Percentiles rank a stretch among this genome's conserved stretches.
Evolutionary conservation across 2,888 invertebrate genomes (phyloP).

Genomic region (Antheraea yamamai): DNA sequence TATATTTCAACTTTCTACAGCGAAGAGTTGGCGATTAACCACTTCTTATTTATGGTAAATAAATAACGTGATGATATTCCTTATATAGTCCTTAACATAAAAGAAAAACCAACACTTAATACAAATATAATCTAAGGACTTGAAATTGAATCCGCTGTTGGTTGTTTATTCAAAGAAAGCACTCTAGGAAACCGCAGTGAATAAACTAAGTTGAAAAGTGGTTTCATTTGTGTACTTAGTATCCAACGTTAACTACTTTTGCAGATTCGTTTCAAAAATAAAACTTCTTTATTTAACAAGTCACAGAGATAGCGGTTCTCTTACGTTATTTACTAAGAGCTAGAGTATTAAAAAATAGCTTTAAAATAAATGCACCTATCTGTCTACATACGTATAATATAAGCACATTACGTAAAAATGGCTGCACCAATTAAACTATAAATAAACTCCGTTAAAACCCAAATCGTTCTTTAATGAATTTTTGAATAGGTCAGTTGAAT

Average conservation of each 20-base stretch:
- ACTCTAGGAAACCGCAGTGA: neutral
- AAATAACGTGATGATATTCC: no score
- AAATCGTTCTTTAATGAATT: neutral
- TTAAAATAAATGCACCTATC: neutral
- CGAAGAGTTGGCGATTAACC: neutral
- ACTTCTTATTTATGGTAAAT: neutral
- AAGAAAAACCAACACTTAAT: neutral
- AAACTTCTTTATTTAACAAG: neutral
- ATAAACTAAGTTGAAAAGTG: neutral
- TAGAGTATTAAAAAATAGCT: neutral
- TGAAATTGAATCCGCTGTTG: neutral
- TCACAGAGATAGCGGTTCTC: neutral
- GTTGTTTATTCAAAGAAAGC: neutral
- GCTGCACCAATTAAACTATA: neutral
- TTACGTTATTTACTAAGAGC: neutral
- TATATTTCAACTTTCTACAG: neutral
- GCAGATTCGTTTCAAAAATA: neutral
- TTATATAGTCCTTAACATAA: no score
- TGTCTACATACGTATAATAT: neutral
- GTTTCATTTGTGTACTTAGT: neutral
- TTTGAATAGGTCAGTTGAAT: neutral
- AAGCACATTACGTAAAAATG: neutral
- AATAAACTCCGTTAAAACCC: neutral
- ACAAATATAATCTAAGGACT: neutral
- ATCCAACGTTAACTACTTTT: neutral